Evolutionary conservation across 1,140 invertebrate species (phyloP), one percentile per base, ranked within the genome.

Genomic region (Drosophila persimilis): DNA sequence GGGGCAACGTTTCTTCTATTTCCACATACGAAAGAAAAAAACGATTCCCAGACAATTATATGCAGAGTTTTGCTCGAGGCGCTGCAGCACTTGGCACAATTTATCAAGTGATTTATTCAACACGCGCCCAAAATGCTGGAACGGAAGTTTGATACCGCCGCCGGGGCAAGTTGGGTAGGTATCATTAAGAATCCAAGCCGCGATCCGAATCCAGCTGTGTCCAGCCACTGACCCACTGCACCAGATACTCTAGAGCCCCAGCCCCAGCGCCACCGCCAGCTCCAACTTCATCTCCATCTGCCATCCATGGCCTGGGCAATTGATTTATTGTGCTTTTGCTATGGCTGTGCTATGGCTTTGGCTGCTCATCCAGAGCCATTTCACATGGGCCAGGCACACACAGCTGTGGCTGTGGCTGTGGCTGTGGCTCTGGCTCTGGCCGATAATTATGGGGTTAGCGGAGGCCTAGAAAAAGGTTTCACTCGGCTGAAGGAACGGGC

Each of bases 21-120:
- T 53, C 39, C 9, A 35, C 9, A 35, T 35, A 11, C 31, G 31
- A 35, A 8, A 17, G 0, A 31, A 2, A 31, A 3, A 31, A 2
- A 31, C 31, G 11, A 46, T 45, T 67, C 69, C 29, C 71, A 71
- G 52, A 65, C 72, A 50, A 62, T 64, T 69, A 45, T 45, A 55
- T 60, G 67, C 64, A 73, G 56, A 69, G 55, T 60, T 59, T 45
- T 35, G 55, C 71, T 54, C 29, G 54, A 50, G 56, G 64, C 59
- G 51, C 66, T 45, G 22, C 47, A 74, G 77, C 63, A 80, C 77
- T 85, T 81, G 70, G 70, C 79, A 81, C 80, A 74, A 73, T 80
- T 84, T 83, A 85, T 77, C 74, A 86, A 85, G 81, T 86, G 81
- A 85, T 85, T 86, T 85, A 85, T 86, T 81, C 67, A 86, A 85